Base-by-base conservation (phyloP, 2,113 vertebrate species). In the Nerophis ophidion region DNA sequence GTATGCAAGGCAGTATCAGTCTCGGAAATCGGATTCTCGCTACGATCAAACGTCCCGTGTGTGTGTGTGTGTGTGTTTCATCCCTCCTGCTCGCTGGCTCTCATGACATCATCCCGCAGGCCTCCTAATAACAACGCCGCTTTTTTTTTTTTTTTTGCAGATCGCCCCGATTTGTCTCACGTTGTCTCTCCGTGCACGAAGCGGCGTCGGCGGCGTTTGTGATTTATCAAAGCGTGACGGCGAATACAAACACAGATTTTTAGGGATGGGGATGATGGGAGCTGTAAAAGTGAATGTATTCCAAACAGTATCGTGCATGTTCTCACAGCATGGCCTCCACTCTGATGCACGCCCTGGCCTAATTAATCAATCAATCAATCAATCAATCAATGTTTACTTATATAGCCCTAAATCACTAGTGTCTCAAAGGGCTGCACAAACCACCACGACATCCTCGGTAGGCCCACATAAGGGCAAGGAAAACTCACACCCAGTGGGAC, bases 191-290 rank as follows among this genome's bases (percentile, higher is more conserved):
- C 71, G 62, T 71, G 56, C 63, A 57, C 72, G 70, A 73, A 79
- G 68, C 75, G 70, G 71, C 67, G 75, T 67, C 17, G 54, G 53
- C 53, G 36, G 17, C 8, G 38, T 36, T 56, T 84, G 81, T 84
- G 81, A 87, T 87, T 84, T 84, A 84, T 87, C 79, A 83, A 77
- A 83, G 74, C 58, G 79, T 80, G 79, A 84, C 79, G 68, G 78
- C 73, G 66, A 86, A 87, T 85, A 84, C 83, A 85, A 81, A 82
- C 81, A 70, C 79, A 78, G 78, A 87, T 85, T 76, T 81, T 80
- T 82, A 70, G 76, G 76, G 80, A 81, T 63, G 77, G 36, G 79
- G 70, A 77, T 68, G 79, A 73, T 57, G 73, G 80, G 78, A 81
- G 81, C 81, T 73, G 81, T 78, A 85, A 87, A 87, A 6, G 34